Percentiles rank a stretch among this genome's conserved stretches.
Evolutionary conservation across 2,113 vertebrate genomes (phyloP).

Genomic region (Pomatostomus ruficeps): DNA sequence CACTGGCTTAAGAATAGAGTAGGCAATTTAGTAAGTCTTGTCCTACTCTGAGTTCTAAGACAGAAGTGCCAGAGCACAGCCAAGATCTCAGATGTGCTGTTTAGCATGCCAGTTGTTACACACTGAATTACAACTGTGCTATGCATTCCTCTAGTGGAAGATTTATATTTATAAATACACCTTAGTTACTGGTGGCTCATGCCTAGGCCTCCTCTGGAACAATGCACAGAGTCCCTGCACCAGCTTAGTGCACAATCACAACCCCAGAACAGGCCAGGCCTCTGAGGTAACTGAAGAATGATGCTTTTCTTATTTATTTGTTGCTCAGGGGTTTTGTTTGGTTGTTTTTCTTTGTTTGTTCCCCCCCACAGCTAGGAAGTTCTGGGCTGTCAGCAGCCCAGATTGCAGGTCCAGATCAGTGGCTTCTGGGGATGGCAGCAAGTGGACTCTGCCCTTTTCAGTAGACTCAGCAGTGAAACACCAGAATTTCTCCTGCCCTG

Average conservation of each 20-base stretch:
- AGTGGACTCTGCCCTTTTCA: neutral
- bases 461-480: neutral
- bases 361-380: neutral
- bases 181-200: neutral
- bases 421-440: neutral
- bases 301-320: neutral
- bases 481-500: neutral
- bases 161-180: neutral
- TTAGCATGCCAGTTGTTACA: neutral
- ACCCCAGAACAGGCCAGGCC: neutral
- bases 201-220: neutral
- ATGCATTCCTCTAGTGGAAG: neutral
- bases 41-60: neutral
- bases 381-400: neutral
- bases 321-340: no score
- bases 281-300: neutral
- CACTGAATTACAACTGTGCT: neutral
- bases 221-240: fast-evolving
- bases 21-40: neutral
- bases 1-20: neutral
- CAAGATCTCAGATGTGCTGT: neutral
- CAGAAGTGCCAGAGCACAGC: neutral
- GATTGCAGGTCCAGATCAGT: neutral
- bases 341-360: neutral
- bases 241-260: neutral